Evolutionary conservation across 1,140 invertebrate species (phyloP).

Genomic region (Psix sp.): DNA sequence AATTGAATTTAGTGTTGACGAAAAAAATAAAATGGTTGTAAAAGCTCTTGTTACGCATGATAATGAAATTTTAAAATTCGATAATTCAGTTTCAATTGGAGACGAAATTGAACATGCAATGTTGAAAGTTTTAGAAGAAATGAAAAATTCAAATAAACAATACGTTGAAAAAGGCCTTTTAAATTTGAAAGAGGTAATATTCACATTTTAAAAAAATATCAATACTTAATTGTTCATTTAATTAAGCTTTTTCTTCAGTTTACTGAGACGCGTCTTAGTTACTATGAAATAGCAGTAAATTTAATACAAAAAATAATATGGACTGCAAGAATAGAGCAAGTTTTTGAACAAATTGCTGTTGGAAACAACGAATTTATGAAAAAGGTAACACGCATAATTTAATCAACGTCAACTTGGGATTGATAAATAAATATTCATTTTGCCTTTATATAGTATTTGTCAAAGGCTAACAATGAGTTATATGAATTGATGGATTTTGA

Average conservation of each 20-base stretch:
- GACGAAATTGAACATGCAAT: constrained; percentile 93
- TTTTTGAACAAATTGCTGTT: constrained; percentile 85
- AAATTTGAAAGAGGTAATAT: constrained; percentile 88
- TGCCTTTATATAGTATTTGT: constrained; percentile 83
- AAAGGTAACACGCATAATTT: constrained; percentile 72
- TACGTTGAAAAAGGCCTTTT: constrained; percentile 91
- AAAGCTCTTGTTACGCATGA: constrained; percentile 90
- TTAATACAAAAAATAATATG: constrained; percentile 93
- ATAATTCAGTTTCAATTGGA: constrained; percentile 77
- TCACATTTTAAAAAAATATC: not conserved
- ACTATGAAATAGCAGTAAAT: constrained; percentile 91
- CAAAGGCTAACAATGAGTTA: constrained; percentile 87
- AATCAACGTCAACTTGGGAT: too few species aligned
- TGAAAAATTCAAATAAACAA: constrained; percentile 88
- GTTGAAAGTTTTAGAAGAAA: constrained; percentile 88
- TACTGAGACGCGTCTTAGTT: too few species aligned
- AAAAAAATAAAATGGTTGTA: constrained; percentile 80
- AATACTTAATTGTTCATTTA: constrained; percentile 77
- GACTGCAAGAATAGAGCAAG: constrained; percentile 94
- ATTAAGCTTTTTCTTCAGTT: constrained; percentile 91
- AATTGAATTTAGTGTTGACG: constrained; percentile 81
- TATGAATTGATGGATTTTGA: constrained; percentile 87
- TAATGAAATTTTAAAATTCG: constrained; percentile 90
- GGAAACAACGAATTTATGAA: constrained; percentile 92
- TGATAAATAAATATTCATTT: not conserved